A percentile compares a stretch with the other conserved stretches of the same genome.
These are phyloP conservation scores for Turdus rufiventris DNA, from an alignment of 2,113 vertebrate species.

Conservation along the genomic window DNA sequence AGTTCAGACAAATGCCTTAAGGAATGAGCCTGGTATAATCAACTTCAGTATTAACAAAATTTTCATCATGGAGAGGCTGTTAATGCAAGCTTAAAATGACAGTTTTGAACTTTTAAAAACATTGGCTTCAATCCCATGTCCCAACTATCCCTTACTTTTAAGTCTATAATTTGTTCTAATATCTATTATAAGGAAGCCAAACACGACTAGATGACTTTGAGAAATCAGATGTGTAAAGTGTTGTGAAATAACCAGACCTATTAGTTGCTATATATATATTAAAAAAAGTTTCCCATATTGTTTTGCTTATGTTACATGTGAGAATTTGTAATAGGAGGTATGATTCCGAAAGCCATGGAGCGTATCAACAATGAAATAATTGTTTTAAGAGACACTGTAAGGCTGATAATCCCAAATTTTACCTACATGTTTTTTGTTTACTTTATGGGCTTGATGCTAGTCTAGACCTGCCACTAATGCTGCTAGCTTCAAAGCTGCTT, in stretches of 20 bases:
- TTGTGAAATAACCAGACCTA: conserved; percentile 11
- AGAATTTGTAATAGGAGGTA: background rate
- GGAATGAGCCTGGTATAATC: background rate
- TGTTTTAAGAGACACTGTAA: background rate
- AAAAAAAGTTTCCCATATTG: background rate
- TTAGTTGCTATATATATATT: background rate
- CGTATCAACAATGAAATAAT: background rate
- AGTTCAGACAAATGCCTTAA: background rate
- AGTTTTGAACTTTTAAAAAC: background rate
- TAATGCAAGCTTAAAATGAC: background rate
- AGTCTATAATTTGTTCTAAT: conserved; percentile 22
- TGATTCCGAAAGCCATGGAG: background rate
- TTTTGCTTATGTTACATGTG: background rate
- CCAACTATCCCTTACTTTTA: background rate
- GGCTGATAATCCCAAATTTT: background rate
- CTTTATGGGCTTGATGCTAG: conserved; percentile 9
- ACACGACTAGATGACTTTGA: background rate
- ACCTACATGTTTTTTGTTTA: conserved; percentile 25
- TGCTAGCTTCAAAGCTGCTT: conserved; percentile 31
- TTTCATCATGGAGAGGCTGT: background rate
- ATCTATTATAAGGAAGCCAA: background rate
- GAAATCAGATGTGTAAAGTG: background rate
- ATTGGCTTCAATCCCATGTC: background rate
- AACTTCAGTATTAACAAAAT: background rate
- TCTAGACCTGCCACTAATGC: conserved; percentile 22